Percentiles rank a stretch among this genome's conserved stretches.
Evolutionary conservation across 2,888 invertebrate genomes (phyloP).

Genomic region (Phania funesta): DNA sequence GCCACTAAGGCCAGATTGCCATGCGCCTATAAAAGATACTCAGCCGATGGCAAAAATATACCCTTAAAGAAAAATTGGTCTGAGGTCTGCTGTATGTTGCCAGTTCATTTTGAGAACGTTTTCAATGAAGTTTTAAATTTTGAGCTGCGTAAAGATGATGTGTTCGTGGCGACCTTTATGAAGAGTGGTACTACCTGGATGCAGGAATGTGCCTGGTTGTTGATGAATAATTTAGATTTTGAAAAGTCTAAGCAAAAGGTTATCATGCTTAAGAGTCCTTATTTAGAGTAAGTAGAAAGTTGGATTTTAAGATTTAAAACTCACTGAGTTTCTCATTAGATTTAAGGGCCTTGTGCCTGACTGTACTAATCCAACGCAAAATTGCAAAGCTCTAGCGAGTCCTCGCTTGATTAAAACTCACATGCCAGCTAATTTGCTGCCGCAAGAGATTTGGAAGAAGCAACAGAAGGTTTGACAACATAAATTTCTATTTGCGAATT

Average conservation of each 20-base stretch:
- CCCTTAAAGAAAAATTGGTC: conserved; percentile 63
- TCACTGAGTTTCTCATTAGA: not conserved
- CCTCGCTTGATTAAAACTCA: conserved; percentile 72
- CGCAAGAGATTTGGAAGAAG: conserved; percentile 69
- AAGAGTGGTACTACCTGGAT: conserved; percentile 72
- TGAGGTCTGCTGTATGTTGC: conserved; percentile 56
- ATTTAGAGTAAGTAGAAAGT: conserved; percentile 66
- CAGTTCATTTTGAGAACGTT: conserved; percentile 29
- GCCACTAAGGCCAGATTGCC: not conserved
- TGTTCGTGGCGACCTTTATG: conserved; percentile 68
- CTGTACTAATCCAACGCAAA: not conserved
- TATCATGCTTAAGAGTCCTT: conserved; percentile 59
- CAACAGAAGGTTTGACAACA: conserved; percentile 54
- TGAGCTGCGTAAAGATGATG: conserved; percentile 67
- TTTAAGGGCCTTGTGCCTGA: not conserved
- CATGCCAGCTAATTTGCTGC: conserved; percentile 69
- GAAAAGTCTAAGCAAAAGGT: conserved; percentile 36
- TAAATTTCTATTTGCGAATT: not conserved
- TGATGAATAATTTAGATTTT: conserved; percentile 70
- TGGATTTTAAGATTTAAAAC: not conserved
- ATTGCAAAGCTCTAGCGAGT: conserved; percentile 45
- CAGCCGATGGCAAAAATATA: conserved; percentile 41
- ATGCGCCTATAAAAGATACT: conserved; percentile 26
- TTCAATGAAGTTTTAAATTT: conserved; percentile 61
- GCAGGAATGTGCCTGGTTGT: conserved; percentile 70